A percentile compares a stretch with the other conserved stretches of the same genome.
phyloP scores from a whole-genome alignment of 2,888 invertebrate species.

The Urechis unicinctus region DNA sequence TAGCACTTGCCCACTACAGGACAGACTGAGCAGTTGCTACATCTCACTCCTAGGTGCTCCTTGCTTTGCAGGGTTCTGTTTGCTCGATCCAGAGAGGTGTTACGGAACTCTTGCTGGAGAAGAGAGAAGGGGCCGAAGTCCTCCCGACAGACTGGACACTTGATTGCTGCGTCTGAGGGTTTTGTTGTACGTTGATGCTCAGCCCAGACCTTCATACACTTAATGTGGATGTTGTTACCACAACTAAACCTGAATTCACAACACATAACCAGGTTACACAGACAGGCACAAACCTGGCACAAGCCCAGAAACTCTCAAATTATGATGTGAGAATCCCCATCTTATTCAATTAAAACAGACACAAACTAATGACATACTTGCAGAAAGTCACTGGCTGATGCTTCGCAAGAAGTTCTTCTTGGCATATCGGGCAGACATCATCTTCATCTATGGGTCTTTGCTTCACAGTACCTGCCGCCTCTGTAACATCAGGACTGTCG shows the following conservation, averaged over 20 bases:
- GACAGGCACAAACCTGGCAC: too few relatives aligned
- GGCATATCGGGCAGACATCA: conserved; percentile 51
- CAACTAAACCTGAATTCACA: conserved; percentile 39
- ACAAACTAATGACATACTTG: conserved; percentile 34
- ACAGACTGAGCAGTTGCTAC: conserved; percentile 34
- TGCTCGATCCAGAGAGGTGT: conserved; percentile 23
- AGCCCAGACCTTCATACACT: conserved; percentile 51
- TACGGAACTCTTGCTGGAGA: conserved; percentile 37
- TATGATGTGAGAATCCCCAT: too few relatives aligned
- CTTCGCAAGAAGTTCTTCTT: conserved; percentile 46
- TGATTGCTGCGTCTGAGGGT: conserved; percentile 34
- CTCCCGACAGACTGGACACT: conserved; percentile 50
- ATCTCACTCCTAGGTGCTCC: conserved; percentile 35
- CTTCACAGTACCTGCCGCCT: conserved; percentile 1
- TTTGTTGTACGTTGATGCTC: conserved; percentile 43
- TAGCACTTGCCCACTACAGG: conserved; percentile 49
- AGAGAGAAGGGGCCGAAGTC: conserved; percentile 47
- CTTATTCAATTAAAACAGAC: too few relatives aligned
- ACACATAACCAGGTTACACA: too few relatives aligned
- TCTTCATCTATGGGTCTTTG: conserved; percentile 44
- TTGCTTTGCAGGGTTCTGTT: too few relatives aligned
- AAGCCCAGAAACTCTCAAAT: too few relatives aligned
- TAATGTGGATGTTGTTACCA: conserved; percentile 51
- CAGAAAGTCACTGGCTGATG: conserved; percentile 48
- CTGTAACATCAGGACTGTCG: not conserved